Percentiles rank a stretch among this genome's conserved stretches.
phyloP scores from a whole-genome alignment of 2,797 vertebrate species.

The Ptychobarbus kaznakovi region DNA sequence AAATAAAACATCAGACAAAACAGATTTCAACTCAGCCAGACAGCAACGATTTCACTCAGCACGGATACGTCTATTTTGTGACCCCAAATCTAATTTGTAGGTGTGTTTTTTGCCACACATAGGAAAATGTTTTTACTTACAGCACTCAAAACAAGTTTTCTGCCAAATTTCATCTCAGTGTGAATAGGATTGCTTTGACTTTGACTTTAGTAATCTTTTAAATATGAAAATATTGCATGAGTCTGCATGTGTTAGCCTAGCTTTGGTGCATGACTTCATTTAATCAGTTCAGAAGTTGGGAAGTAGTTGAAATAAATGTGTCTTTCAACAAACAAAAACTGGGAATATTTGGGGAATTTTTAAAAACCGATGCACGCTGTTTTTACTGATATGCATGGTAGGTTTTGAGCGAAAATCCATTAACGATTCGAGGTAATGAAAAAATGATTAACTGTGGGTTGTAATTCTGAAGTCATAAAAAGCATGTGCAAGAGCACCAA shows the following conservation, averaged over 20 bases:
- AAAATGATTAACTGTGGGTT: background rate
- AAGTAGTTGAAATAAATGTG: background rate
- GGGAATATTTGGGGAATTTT: background rate
- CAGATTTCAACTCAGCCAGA: background rate
- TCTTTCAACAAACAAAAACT: constrained; percentile 1
- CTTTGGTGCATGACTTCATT: background rate
- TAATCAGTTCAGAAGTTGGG: background rate
- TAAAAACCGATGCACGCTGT: background rate
- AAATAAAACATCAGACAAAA: constrained; percentile 17
- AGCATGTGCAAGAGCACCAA: background rate
- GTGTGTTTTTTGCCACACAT: background rate
- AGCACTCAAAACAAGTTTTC: background rate
- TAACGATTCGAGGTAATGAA: constrained; percentile 27
- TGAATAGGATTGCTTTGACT: background rate
- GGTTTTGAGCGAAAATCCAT: background rate
- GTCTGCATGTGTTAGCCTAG: background rate
- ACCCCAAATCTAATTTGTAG: background rate
- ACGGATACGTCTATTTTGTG: background rate
- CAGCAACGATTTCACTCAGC: background rate
- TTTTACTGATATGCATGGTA: constrained; percentile 1
- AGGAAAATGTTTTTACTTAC: background rate
- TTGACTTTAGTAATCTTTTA: background rate
- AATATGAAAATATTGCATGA: background rate
- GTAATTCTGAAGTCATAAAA: background rate
- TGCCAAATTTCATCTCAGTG: background rate